Percentiles rank a stretch among this genome's conserved stretches.
Evolutionary conservation across 1,140 invertebrate genomes (phyloP).

Genomic region (Ceratina australensis): DNA sequence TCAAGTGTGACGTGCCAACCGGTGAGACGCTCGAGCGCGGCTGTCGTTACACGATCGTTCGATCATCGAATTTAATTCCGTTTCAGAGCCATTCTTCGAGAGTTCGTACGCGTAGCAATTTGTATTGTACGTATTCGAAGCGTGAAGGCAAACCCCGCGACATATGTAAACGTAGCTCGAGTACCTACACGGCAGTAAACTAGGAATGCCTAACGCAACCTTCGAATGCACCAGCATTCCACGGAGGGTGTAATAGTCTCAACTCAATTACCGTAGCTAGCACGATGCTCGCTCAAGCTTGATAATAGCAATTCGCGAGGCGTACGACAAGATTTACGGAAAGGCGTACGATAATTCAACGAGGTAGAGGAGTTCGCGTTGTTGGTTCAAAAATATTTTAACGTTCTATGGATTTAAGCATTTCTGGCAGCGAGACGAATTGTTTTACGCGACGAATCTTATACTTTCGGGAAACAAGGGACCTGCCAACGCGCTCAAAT

Average conservation of each 20-base stretch:
- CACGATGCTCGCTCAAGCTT: slow-evolving; percentile 22
- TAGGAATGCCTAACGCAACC: slow-evolving; percentile 47
- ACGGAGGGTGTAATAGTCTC: slow-evolving; percentile 42
- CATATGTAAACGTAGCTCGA: neutral
- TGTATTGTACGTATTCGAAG: neutral
- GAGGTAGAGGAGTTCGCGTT: no score
- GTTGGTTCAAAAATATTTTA: no score
- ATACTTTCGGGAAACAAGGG: neutral
- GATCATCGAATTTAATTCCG: neutral
- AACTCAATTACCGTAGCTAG: slow-evolving; percentile 30
- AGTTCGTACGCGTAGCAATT: neutral
- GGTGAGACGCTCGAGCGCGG: slow-evolving; percentile 36
- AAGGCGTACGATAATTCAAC: no score
- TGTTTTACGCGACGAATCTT: neutral
- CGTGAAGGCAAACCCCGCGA: neutral
- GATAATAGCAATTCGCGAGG: slow-evolving; percentile 9
- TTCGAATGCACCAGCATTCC: slow-evolving; percentile 47
- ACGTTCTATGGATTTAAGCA: no score
- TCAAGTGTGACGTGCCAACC: slow-evolving; percentile 40
- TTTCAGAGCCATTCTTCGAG: neutral
- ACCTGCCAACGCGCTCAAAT: neutral
- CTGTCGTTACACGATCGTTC: slow-evolving; percentile 16
- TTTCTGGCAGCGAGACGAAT: no score
- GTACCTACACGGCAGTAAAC: slow-evolving; percentile 5
- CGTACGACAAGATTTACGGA: no score